Conservation (phyloP, 2,113 vertebrate species). For the Rhinopomastus cyanomelas region DNA sequence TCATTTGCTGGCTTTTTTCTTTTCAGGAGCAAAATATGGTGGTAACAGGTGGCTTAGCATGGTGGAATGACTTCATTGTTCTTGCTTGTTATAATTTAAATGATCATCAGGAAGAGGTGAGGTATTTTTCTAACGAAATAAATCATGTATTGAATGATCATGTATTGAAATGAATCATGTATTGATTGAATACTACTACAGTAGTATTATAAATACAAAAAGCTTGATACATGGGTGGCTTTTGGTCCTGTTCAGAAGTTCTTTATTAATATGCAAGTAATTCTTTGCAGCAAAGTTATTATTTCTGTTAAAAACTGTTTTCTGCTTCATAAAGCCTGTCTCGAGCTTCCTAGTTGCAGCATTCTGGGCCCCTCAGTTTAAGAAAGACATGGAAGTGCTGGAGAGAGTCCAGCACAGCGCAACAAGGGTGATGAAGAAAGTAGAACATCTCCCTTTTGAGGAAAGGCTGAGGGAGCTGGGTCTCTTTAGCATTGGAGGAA, state of each 20-base stretch:
- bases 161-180: not conserved
- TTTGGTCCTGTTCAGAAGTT: not conserved
- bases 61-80: slow-evolving; percentile 98
- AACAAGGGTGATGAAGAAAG: too few species aligned
- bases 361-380: too few species aligned
- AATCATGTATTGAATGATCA: not conserved
- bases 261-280: not conserved
- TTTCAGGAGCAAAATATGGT: slow-evolving; percentile 97
- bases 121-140: not conserved
- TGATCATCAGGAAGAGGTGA: slow-evolving; percentile 94
- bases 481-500: too few species aligned
- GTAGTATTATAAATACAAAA: not conserved
- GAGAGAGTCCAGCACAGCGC: too few species aligned
- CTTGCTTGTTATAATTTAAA: slow-evolving; percentile 95
- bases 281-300: not conserved
- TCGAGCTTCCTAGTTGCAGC: not conserved
- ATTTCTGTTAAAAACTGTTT: not conserved
- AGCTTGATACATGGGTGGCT: not conserved
- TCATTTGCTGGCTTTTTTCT: not conserved
- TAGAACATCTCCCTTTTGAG: too few species aligned
- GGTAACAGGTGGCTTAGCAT: slow-evolving; percentile 94
- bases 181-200: not conserved
- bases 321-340: not conserved
- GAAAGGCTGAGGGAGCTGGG: too few species aligned
- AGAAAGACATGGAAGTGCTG: too few species aligned